Base-by-base conservation (phyloP, 2,888 invertebrate genomes). In the Tridacna crocea region DNA sequence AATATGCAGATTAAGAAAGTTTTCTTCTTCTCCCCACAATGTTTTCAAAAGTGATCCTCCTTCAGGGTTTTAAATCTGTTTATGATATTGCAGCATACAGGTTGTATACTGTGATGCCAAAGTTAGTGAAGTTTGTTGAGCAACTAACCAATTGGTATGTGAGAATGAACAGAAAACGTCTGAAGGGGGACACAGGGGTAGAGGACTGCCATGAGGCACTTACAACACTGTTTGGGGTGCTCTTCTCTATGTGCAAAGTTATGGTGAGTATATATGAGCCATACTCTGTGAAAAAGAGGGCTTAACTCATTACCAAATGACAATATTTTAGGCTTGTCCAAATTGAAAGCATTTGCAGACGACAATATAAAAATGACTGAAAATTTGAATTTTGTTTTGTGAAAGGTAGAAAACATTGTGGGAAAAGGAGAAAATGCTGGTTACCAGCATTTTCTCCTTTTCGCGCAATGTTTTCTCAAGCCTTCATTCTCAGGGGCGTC, bases 71-170 rank as follows among this genome's bases (percentile, higher is more conserved):
- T 55, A 19, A 15, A 19, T 10, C 19, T 19, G 15, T 55, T 61
- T 22, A 61, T 51, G 51, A 13, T 22, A 22, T 27, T 65, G 10
- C 96, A 90, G 97, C 97, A 0, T 99, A 99, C 94, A 96, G 97
- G 77, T 95, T 99, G 76, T 99, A 99, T 93, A 99, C 99, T 0
- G 99, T 99, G 15, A 97, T 99, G 15, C 99, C 99, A 0, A 96
- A 97, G 77, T 95, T 99, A 63, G 97, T 99, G 0, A 98, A 98
- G 94, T 99, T 98, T 94, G 98, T 99, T 88, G 99, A 99, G 93
- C 98, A 99, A 93, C 96, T 99, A 6, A 99, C 99, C 47, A 99
- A 99, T 94, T 99, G 99, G 99, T 99, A 99, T 94, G 98, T 99
- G 48, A 96, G 99, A 85, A 97, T 99, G 96, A 99, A 99, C 94